Base-by-base conservation (phyloP, 2,113 vertebrate species). In the Tamias sibiricus region DNA sequence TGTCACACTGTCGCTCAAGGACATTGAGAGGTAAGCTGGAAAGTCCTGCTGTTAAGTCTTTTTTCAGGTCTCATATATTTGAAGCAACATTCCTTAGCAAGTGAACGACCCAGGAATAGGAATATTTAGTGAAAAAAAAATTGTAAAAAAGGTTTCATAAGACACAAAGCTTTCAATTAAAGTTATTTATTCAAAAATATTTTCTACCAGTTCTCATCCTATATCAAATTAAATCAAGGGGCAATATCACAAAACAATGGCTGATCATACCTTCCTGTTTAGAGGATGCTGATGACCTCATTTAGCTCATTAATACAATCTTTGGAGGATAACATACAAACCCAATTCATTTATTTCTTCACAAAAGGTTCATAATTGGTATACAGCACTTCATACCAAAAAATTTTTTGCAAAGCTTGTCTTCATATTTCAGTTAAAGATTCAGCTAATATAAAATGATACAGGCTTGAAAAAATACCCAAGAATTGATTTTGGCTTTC, bases 171-270 rank as follows among this genome's bases (percentile, higher is more conserved):
- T 93, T 91, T 86, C 59, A 69, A 76, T 87, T 94, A 91, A 68
- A 86, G 66, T 68, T 96, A 84, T 95, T 98, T 96, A 97, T 97
- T 95, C 16, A 96, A 97, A 96, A 97, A 96, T 96, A 94, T 52
- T 87, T 84, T 82, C 84, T 92, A 71, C 35, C 37, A 88, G 66
- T 59, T 94, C 74, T 83, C 68, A 87, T 91, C 94, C 40, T 52
- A 8, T 69, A 93, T 69, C 49, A 91, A 86, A 89, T 91, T 40
- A 94, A 84, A 95, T 76, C n/a, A 95, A 37, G 69, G 86, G 84
- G 64, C 62, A 59, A 66, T 37, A 14, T 89, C 90, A 90, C 42
- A 91, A 40, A 85, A 37, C 52, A 59, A 11, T 35, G 28, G 57
- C 0, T 22, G 6, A 72, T 69, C 68, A 74, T 26, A 84, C 4